phyloP scores from a whole-genome alignment of 2,888 invertebrate genomes.

The Liodrosophila aerea region DNA sequence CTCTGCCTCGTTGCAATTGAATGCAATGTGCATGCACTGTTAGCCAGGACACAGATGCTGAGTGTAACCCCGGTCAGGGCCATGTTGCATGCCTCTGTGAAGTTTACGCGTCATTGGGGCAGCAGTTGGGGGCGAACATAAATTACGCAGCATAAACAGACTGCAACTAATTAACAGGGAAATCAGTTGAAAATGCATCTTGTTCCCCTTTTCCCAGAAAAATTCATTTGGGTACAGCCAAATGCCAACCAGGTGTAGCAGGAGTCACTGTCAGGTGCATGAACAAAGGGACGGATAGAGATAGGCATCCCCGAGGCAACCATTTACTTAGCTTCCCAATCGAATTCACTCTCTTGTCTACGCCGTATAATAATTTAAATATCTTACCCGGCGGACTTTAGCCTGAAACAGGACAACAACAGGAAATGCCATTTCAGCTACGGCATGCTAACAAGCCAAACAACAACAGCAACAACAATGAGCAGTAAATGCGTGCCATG shows the following conservation, averaged over 20 bases:
- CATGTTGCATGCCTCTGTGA: constrained; percentile 48
- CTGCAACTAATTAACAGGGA: constrained; percentile 73
- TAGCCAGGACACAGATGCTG: constrained; percentile 10
- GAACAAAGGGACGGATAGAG: constrained; percentile 5
- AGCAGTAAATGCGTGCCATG: constrained; percentile 36
- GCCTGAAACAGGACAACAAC: constrained; percentile 31
- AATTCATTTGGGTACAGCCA: not conserved
- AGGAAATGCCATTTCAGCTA: constrained; percentile 71
- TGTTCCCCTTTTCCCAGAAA: too few relatives aligned
- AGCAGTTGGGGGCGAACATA: constrained; percentile 38
- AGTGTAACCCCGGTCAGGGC: constrained; percentile 6
- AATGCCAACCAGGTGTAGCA: constrained; percentile 8
- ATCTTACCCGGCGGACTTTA: constrained; percentile 45
- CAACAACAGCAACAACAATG: constrained; percentile 23
- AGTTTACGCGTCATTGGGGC: constrained; percentile 23
- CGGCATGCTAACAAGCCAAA: constrained; percentile 67
- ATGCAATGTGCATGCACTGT: constrained; percentile 51
- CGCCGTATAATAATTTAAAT: constrained; percentile 69
- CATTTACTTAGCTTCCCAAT: constrained; percentile 65
- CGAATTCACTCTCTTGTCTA: constrained; percentile 62
- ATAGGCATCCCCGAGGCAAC: constrained; percentile 26
- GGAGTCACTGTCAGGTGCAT: too few relatives aligned
- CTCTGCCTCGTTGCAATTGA: constrained; percentile 59
- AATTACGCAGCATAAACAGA: constrained; percentile 66
- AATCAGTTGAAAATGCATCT: constrained; percentile 33